Conservation (phyloP, 1,140 invertebrate species). For the Pseudomyrmex concolor region DNA sequence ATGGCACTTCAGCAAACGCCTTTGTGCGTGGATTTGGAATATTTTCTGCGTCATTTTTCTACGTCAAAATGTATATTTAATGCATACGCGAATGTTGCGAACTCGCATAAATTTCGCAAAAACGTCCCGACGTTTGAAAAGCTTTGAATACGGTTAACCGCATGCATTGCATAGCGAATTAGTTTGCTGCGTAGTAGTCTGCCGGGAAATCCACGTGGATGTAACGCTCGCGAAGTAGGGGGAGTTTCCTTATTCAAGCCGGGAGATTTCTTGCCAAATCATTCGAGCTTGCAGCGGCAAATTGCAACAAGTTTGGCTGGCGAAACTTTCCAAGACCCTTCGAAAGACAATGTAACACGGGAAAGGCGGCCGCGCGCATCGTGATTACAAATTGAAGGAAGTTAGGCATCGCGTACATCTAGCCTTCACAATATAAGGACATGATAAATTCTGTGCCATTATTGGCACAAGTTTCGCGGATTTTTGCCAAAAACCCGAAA, state of each 20-base stretch:
- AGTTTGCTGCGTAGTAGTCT: conserved; percentile 2
- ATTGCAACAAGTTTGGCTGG: conserved; percentile 41
- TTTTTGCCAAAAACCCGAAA: neutral
- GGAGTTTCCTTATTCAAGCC: neutral
- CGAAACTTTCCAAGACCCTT: conserved; percentile 21
- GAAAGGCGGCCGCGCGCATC: neutral
- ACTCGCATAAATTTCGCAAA: neutral
- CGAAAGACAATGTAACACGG: conserved; percentile 30
- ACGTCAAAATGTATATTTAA: conserved; percentile 25
- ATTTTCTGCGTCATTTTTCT: neutral
- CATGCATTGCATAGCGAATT: conserved; percentile 20
- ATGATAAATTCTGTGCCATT: conserved; percentile 20
- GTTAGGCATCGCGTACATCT: neutral
- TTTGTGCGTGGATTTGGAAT: neutral
- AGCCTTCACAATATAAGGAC: neutral
- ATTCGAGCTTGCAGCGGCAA: conserved; percentile 6
- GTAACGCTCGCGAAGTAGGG: neutral
- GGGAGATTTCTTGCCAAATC: conserved; percentile 38
- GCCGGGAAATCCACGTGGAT: conserved; percentile 21
- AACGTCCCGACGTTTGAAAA: neutral
- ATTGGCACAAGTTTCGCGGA: conserved; percentile 6
- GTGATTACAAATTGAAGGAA: conserved; percentile 35
- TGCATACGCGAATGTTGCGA: neutral
- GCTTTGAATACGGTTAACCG: neutral
- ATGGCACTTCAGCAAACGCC: neutral